Percentiles rank a stretch among this genome's conserved stretches.
Evolutionary conservation across 2,113 vertebrate genomes (phyloP).

Genomic region (Lagenorhynchus albirostris): DNA sequence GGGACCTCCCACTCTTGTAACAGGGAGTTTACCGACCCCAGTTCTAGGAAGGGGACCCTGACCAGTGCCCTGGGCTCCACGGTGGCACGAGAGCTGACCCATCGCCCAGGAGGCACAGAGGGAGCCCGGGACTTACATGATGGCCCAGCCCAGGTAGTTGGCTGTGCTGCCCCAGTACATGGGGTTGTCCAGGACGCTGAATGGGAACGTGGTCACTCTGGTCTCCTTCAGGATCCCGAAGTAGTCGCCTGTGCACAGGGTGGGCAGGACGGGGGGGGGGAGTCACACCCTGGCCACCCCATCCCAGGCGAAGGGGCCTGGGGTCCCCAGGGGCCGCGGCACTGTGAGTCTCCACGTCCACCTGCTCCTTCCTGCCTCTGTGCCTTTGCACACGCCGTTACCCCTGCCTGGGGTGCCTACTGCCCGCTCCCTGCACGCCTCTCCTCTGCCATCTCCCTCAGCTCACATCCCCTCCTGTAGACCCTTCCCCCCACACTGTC

Average conservation of each 20-base stretch:
- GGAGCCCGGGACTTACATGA: constrained; percentile 88
- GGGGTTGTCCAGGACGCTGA: constrained; percentile 91
- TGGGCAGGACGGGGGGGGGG: neutral
- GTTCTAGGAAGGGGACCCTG: neutral
- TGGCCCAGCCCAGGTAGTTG: constrained; percentile 93
- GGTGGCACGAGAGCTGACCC: neutral
- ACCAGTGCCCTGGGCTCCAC: neutral
- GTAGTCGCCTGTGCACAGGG: constrained; percentile 89
- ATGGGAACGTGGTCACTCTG: constrained; percentile 93
- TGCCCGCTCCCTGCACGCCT: neutral
- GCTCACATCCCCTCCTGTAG: no score
- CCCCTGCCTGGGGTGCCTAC: neutral
- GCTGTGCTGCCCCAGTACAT: constrained; percentile 99
- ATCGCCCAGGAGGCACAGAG: neutral
- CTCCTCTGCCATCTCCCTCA: neutral
- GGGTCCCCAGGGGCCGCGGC: neutral
- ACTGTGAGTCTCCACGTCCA: no score
- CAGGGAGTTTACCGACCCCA: neutral
- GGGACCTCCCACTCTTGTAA: neutral
- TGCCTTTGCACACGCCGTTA: neutral
- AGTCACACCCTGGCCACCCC: neutral
- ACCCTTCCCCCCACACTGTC: neutral
- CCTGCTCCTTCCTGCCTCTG: neutral
- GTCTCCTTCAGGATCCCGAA: constrained; percentile 95
- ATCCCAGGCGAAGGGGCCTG: neutral